Conservation (phyloP, 2,888 invertebrate species). For the Augiades crinisus region DNA sequence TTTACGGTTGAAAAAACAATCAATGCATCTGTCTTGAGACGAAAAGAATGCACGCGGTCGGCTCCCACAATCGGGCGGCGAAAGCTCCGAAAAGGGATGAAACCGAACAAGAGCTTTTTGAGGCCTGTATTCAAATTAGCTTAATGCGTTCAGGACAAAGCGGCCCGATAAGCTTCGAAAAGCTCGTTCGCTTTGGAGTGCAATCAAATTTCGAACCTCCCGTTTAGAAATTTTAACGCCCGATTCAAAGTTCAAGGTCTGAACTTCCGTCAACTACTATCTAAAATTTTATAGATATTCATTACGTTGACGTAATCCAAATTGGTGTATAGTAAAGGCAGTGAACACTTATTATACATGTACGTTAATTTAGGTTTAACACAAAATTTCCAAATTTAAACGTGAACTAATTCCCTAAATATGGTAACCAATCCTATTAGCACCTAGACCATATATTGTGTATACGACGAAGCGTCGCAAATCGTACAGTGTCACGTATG, state of each 20-base stretch:
- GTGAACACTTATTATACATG: no score
- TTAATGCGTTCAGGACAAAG: slow-evolving; percentile 77
- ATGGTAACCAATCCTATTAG: slow-evolving; percentile 18
- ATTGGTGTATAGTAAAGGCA: no score
- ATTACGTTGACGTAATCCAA: no score
- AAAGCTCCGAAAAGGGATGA: slow-evolving; percentile 66
- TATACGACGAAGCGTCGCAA: slow-evolving; percentile 5
- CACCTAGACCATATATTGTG: neutral
- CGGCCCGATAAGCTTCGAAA: slow-evolving; percentile 69
- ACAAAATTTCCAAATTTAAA: no score
- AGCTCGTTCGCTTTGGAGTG: slow-evolving; percentile 52
- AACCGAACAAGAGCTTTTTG: slow-evolving; percentile 76
- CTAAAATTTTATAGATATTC: neutral
- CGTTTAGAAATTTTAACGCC: slow-evolving; percentile 16
- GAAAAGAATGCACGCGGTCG: slow-evolving; percentile 61
- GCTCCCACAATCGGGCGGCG: slow-evolving; percentile 68
- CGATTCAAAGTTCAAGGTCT: slow-evolving; percentile 14
- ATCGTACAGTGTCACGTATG: slow-evolving; percentile 22
- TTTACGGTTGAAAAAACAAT: slow-evolving; percentile 31
- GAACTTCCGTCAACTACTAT: slow-evolving; percentile 9
- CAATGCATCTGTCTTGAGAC: slow-evolving; percentile 65
- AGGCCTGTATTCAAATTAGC: slow-evolving; percentile 79
- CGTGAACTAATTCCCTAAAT: slow-evolving; percentile 2
- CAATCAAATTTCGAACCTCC: slow-evolving; percentile 51
- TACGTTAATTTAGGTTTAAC: no score